Base-by-base conservation (phyloP, 2,113 vertebrate species). In the Falco punctatus region DNA sequence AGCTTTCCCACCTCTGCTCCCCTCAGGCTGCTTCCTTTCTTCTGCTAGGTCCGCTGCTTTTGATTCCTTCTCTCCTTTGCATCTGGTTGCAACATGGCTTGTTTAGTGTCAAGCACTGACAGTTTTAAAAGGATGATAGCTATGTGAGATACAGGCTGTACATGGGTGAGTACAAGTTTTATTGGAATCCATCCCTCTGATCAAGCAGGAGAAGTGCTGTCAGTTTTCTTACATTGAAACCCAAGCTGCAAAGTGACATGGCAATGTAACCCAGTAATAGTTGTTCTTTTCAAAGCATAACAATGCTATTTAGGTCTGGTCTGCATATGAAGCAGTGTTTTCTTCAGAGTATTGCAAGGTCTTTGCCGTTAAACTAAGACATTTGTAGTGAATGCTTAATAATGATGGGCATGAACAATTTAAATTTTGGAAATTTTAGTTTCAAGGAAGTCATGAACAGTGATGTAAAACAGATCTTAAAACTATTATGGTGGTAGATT, bases 21-120 rank as follows among this genome's bases (percentile, higher is more conserved):
- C 13, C 17, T 66, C 1, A 0, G 13, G 6, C 18, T 1, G 0
- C 27, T 35, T 59, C 4, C 35, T 21, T 35, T 69, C 19, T 86
- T 11, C 7, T 78, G 21, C 13, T n/a, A 32, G 14, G 16, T 44
- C 8, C 26, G 61, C 32, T 71, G 22, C 22, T 54, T 88, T 81
- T 71, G 40, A 70, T 54, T 71, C 22, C 23, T 79, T 2, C 17
- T 88, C 59, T 81, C 30, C 15, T 91, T 26, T 71, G 18, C 13
- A 8, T 48, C 10, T 23, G 13, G 55, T 82, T 93, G 88, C 49
- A 81, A 20, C 33, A 26, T 4, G 2, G 21, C 6, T 30, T 62
- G 32, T 77, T 92, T 49, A 1, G 6, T 32, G 24, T 62, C 27
- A 77, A 28, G 24, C 15, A n/a, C 0, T 35, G 30, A 16, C 46